These are phyloP conservation scores for Hypotaenidia okinawae DNA, from an alignment of 2,797 vertebrate genomes.

Conservation along the genomic window DNA sequence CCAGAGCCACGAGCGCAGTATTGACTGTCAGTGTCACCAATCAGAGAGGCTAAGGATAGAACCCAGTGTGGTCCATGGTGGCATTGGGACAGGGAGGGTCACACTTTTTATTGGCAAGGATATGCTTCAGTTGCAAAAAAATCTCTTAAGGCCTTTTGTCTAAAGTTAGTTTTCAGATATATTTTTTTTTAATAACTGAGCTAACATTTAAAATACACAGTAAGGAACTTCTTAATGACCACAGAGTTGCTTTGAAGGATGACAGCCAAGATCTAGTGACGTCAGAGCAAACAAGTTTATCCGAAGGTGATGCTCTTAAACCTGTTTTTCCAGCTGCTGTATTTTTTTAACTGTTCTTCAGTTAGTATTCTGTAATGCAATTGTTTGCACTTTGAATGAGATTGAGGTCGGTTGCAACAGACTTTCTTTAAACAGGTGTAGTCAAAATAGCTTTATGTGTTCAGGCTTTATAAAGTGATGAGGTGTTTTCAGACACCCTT, in stretches of 20 bases:
- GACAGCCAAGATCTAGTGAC: slow-evolving; percentile 12
- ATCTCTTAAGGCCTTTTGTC: background rate
- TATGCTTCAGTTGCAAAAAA: background rate
- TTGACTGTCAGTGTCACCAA: background rate
- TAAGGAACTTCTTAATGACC: slow-evolving; percentile 16
- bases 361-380: slow-evolving; percentile 3
- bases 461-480: background rate
- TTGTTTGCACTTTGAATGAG: slow-evolving; percentile 23
- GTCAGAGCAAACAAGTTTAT: slow-evolving; percentile 39
- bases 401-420: slow-evolving; percentile 26
- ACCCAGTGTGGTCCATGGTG: background rate
- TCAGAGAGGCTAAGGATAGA: background rate
- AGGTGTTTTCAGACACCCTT: background rate
- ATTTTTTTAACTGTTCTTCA: slow-evolving; percentile 2
- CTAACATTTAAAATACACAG: background rate
- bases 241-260: slow-evolving; percentile 30
- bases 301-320: slow-evolving; percentile 52
- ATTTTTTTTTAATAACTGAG: background rate
- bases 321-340: slow-evolving; percentile 57
- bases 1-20: background rate
- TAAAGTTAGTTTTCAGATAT: background rate
- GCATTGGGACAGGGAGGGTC: background rate
- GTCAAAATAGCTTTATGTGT: background rate
- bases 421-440: slow-evolving; percentile 7
- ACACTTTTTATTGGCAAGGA: background rate